Evolutionary conservation across 1,140 invertebrate species (phyloP).

Genomic region (Drosophila orena): DNA sequence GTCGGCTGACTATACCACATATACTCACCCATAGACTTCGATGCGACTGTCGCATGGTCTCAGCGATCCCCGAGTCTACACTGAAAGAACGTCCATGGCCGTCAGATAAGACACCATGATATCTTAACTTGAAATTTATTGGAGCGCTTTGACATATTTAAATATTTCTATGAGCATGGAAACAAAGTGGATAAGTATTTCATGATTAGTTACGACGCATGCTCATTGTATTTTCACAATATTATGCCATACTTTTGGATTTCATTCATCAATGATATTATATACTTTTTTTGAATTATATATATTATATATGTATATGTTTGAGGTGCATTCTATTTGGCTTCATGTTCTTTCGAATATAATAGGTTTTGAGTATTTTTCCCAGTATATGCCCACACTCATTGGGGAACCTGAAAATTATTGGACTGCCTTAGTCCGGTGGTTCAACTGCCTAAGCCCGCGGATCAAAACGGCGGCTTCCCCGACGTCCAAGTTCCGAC

Average conservation of each 20-base stretch:
- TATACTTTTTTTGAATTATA: no score
- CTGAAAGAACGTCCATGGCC: background rate
- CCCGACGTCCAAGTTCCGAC: constrained; percentile 45
- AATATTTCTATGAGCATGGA: background rate
- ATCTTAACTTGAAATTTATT: background rate
- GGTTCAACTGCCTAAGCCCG: constrained; percentile 68
- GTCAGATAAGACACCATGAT: background rate
- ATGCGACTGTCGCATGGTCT: constrained; percentile 18
- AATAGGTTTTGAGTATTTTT: no score
- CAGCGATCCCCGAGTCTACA: constrained; percentile 2
- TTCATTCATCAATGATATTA: no score
- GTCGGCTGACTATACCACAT: constrained; percentile 31
- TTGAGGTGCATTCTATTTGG: no score
- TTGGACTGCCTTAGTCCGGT: constrained; percentile 74
- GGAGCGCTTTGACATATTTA: background rate
- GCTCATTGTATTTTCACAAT: no score
- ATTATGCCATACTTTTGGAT: no score
- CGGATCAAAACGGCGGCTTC: constrained; percentile 70
- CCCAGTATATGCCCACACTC: constrained; percentile 26
- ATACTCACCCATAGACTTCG: constrained; percentile 37
- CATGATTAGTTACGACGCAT: no score
- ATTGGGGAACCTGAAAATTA: constrained; percentile 77
- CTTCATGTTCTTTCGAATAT: no score
- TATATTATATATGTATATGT: no score
- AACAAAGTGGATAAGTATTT: no score